A percentile compares a stretch with the other conserved stretches of the same genome.
These are phyloP conservation scores for Mesorhabditis spiculigera DNA, from an alignment of 2,888 invertebrate species.

Conservation along the genomic window DNA sequence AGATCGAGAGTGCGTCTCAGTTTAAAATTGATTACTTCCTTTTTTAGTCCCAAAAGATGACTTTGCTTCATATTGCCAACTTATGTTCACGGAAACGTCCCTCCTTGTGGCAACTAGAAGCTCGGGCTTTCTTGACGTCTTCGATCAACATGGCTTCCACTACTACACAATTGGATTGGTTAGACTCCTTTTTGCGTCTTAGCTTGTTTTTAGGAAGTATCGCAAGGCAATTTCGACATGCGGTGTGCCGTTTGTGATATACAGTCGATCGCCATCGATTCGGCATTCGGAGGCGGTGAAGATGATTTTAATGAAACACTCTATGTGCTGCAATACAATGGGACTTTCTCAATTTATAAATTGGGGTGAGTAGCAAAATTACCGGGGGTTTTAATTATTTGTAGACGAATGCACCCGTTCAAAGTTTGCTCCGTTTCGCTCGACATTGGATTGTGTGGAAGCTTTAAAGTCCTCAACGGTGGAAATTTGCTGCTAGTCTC, in stretches of 20 bases:
- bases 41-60: constrained; percentile 35
- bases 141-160: constrained; percentile 36
- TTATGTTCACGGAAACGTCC: constrained; percentile 32
- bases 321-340: constrained; percentile 36
- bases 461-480: constrained; percentile 23
- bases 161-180: constrained; percentile 38
- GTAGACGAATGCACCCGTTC: not conserved
- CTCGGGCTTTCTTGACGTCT: constrained; percentile 37
- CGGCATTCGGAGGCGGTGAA: constrained; percentile 12
- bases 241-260: constrained; percentile 26
- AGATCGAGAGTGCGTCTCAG: not conserved
- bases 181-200: constrained; percentile 4
- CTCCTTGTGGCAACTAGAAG: constrained; percentile 36
- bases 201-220: constrained; percentile 15
- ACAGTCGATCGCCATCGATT: constrained; percentile 22
- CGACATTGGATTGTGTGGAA: constrained; percentile 26
- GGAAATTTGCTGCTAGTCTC: constrained; percentile 27
- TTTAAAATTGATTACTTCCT: not conserved
- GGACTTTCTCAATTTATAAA: constrained; percentile 37
- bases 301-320: constrained; percentile 29
- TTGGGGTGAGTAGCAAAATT: constrained; percentile 25
- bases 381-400: not conserved
- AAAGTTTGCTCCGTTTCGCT: constrained; percentile 25
- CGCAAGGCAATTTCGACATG: constrained; percentile 25
- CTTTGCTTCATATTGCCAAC: constrained; percentile 35